These are phyloP conservation scores for Lepisosteus osseus DNA, from an alignment of 2,113 vertebrate genomes.

Conservation along the genomic window DNA sequence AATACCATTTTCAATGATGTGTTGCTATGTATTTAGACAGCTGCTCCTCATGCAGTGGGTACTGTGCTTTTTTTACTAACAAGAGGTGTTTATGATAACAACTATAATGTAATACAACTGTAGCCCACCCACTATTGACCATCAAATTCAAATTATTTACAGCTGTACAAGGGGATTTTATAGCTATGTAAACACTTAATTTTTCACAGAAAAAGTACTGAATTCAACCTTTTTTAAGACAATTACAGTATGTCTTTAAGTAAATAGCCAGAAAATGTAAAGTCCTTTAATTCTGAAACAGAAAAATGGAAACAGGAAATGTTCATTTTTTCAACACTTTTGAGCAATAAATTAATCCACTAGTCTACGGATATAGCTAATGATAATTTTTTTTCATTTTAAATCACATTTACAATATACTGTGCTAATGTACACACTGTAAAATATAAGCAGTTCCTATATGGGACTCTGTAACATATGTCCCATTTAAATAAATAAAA, in stretches of 20 bases:
- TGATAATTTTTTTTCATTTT: no score
- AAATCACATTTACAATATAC: no score
- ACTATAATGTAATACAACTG: neutral
- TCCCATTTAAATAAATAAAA: no score
- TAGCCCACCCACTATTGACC: neutral
- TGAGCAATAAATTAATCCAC: no score
- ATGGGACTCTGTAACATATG: no score
- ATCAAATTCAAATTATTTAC: neutral
- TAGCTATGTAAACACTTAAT: neutral
- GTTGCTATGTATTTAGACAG: neutral
- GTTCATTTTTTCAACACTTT: no score
- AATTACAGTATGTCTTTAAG: neutral
- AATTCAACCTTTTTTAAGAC: neutral
- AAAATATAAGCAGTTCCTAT: no score
- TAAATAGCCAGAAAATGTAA: neutral
- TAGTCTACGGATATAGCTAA: no score
- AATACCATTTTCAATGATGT: neutral
- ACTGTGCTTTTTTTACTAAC: no score
- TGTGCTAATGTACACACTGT: no score
- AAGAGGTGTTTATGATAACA: neutral
- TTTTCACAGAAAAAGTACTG: neutral
- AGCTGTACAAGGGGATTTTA: neutral
- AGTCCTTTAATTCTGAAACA: no score
- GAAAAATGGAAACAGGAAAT: no score
- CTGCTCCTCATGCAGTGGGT: neutral